Evolutionary conservation across 2,888 invertebrate species (phyloP), one percentile per base, ranked within the genome.

Genomic region (Lithophane ornitopus): DNA sequence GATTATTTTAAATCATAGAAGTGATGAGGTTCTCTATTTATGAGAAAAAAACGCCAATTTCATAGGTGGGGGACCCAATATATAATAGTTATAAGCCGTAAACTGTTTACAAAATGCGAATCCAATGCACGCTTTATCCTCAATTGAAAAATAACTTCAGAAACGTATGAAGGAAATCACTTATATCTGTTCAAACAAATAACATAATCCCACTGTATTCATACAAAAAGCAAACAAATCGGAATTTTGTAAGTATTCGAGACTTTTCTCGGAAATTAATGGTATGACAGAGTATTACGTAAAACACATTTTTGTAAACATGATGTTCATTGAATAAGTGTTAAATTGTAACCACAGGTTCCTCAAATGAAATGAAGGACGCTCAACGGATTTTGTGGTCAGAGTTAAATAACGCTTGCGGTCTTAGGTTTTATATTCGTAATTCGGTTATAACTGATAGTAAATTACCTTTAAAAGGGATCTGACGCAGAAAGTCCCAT

Each of bases 261-360:
- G 34, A 22, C 22, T 49, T 49, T 49, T 22, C 49, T 22, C 9
- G 2, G 22, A 22, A 49, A 22, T 49, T 46, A 58, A 39, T 67
- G n/a, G 3, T 28, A 39, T 58, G 69, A 84, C 59, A 41, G 39
- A 61, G 7, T 52, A 19, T 61, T 66, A 80, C 68, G 59, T 61
- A 34, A 81, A 61, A 65, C 84, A 84, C 26, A 66, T 79, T 68
- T 69, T 69, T 70, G 44, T 52, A 58, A 78, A 69, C 14, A 59
- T 19, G 14, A 34, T 34, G 26, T 44, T 76, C 28, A 72, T 78
- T 72, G 34, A 71, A 46, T 68, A 68, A 59, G 49, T 69, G 34
- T 61, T 65, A n/a, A 41, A 34, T 14, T 67, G 7, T 26, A 52
- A 34, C 62, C 63, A 6, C 63, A 41, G 6, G 16, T 12, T 63